Evolutionary conservation across 2,888 invertebrate species (phyloP).

Genomic region (Torymus tubicola): DNA sequence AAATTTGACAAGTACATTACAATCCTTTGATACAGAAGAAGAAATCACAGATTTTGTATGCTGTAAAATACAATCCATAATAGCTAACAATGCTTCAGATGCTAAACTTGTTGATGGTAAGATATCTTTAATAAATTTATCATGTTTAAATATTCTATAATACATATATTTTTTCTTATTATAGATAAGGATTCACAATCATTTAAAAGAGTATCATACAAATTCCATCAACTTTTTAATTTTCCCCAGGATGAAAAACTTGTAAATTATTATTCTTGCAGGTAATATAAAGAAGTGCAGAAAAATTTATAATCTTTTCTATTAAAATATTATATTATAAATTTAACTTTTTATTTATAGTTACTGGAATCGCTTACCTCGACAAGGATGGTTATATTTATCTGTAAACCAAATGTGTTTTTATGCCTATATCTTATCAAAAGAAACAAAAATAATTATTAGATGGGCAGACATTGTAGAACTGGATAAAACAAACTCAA

Average conservation of each 20-base stretch:
- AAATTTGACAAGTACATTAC: conserved; percentile 90
- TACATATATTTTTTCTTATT: conserved; percentile 57
- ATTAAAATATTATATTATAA: background rate
- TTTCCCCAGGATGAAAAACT: conserved; percentile 96
- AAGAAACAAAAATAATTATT: conserved; percentile 91
- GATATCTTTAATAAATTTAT: conserved; percentile 30
- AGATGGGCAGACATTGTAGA: conserved; percentile 94
- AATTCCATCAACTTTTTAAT: conserved; percentile 92
- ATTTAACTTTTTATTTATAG: conserved; percentile 78
- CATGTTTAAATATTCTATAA: conserved; percentile 3
- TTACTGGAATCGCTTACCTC: conserved; percentile 94
- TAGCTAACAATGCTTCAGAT: conserved; percentile 85
- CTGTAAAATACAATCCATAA: conserved; percentile 96
- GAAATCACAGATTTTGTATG: conserved; percentile 96
- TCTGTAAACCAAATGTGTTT: conserved; percentile 97
- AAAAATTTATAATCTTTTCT: background rate
- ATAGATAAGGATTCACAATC: conserved; percentile 90
- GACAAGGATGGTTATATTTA: conserved; percentile 98
- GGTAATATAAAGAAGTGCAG: conserved; percentile 79
- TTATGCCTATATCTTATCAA: conserved; percentile 95
- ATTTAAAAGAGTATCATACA: conserved; percentile 86
- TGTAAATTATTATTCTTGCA: conserved; percentile 95
- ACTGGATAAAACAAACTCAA: conserved; percentile 85
- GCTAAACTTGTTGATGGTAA: conserved; percentile 79
- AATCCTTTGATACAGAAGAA: conserved; percentile 94